Base-by-base conservation (phyloP, 2,888 invertebrate species). In the Caenorhabditis uteleia region DNA sequence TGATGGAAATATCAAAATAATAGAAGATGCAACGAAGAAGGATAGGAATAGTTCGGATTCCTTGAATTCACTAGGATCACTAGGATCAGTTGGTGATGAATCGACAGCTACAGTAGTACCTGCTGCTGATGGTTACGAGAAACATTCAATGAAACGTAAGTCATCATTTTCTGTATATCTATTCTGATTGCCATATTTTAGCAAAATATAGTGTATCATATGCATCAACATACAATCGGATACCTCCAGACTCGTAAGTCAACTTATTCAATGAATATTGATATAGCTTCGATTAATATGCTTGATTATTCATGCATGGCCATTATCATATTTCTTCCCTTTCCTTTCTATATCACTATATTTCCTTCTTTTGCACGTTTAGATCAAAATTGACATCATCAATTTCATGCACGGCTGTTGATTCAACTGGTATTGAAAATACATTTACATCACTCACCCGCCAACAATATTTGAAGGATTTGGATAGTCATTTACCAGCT, bases 141-240 rank as follows among this genome's bases (percentile, higher is more conserved):
- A 47, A 23, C 23, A 10, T n/a, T 29, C 47, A 18, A 33, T 42
- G 6, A 61, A 61, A 55, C 49, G 54, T 61, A 31, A 45, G 50
- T 38, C 38, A 16, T 12, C 43, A 26, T 43, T 20, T 40, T 27
- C 5, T 10, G 27, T 44, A 27, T 7, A 44, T 12, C 16, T 8
- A 21, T 29, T 31, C 33, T 4, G 14, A 14, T 20, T 8, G 21
- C 16, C 5, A 12, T 2, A 57, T 61, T 64, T 65, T 62, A 75
- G 74, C 73, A 27, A 78, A 78, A 44, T 64, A 74, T 49, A 74
- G 71, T 36, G 59, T 77, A 6, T 74, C 78, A 14, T 79, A 79
- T 42, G 77, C 78, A 8, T 72, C 77, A 8, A 66, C 72, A 10
- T 79, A 79, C 57, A 73, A 74, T 43, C 70, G 74, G 12, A 51